phyloP scores from a whole-genome alignment of 2,113 vertebrate species.

The Channa argus region DNA sequence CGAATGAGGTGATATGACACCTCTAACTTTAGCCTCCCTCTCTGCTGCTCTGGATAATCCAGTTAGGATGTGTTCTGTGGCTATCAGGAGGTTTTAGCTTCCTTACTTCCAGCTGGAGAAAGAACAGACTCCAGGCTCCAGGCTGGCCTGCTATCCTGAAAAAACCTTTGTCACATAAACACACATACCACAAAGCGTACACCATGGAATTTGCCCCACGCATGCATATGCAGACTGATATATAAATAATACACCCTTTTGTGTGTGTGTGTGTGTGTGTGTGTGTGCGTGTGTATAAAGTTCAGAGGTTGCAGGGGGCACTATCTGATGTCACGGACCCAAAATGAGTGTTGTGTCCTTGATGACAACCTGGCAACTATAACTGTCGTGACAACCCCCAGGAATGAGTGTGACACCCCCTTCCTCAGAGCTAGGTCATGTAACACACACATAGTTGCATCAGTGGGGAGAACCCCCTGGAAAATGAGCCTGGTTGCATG shows the following conservation, averaged over 20 bases:
- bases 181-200: slow-evolving; percentile 8
- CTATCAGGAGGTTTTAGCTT: slow-evolving; percentile 36
- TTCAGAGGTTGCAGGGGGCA: slow-evolving; percentile 41
- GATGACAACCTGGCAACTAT: slow-evolving; percentile 70
- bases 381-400: slow-evolving; percentile 66
- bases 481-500: too few relatives aligned
- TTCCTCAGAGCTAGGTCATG: slow-evolving; percentile 49
- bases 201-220: neutral
- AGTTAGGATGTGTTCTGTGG: slow-evolving; percentile 54
- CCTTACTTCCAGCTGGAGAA: slow-evolving; percentile 15
- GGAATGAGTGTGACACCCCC: slow-evolving; percentile 70
- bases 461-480: slow-evolving; percentile 71
- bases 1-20: slow-evolving; percentile 64
- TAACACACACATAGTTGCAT: slow-evolving; percentile 54
- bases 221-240: neutral
- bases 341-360: slow-evolving; percentile 59
- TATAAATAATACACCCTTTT: neutral
- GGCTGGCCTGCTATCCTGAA: slow-evolving; percentile 31
- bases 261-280: neutral
- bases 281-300: slow-evolving; percentile 33
- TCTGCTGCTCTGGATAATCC: slow-evolving; percentile 59
- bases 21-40: slow-evolving; percentile 70
- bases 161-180: slow-evolving; percentile 37
- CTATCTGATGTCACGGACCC: slow-evolving; percentile 60
- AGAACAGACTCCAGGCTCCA: slow-evolving; percentile 39